Conservation (phyloP, 2,888 invertebrate species). For the Cepaea hortensis region DNA sequence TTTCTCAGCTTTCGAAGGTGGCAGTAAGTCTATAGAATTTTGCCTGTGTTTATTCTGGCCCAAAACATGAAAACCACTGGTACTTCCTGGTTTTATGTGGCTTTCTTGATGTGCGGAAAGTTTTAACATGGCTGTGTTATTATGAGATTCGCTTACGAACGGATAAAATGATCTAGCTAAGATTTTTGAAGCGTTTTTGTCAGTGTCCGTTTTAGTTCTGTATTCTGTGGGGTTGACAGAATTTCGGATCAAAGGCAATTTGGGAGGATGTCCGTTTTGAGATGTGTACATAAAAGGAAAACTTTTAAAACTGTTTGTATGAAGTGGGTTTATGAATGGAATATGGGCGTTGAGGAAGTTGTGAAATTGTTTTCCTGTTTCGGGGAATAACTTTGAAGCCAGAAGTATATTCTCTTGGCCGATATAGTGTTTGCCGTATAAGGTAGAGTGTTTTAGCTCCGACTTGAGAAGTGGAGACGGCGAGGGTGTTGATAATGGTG, state of each 20-base stretch:
- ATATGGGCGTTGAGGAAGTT: not conserved
- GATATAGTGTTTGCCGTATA: not conserved
- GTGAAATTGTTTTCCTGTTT: not conserved
- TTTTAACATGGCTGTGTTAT: not conserved
- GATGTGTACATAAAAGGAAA: conserved; percentile 14
- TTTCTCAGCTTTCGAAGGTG: not conserved
- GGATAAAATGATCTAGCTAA: not conserved
- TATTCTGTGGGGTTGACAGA: conserved; percentile 23
- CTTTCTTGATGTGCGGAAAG: not conserved
- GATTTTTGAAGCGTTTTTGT: not conserved
- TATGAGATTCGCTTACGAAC: not conserved
- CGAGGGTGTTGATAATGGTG: conserved; percentile 29
- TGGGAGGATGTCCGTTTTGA: not conserved
- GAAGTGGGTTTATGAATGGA: conserved; percentile 24
- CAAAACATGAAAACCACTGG: not conserved
- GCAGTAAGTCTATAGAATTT: not conserved
- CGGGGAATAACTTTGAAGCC: not conserved
- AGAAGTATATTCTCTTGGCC: conserved; percentile 30
- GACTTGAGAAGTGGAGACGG: not conserved
- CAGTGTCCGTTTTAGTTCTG: not conserved
- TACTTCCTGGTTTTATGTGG: not conserved
- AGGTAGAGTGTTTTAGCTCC: not conserved
- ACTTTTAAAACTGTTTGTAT: not conserved
- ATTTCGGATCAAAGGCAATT: not conserved
- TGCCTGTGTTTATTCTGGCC: not conserved